Percentiles rank a stretch among this genome's conserved stretches.
phyloP scores from a whole-genome alignment of 2,797 vertebrate species.

The Thripadectes ignobilis region DNA sequence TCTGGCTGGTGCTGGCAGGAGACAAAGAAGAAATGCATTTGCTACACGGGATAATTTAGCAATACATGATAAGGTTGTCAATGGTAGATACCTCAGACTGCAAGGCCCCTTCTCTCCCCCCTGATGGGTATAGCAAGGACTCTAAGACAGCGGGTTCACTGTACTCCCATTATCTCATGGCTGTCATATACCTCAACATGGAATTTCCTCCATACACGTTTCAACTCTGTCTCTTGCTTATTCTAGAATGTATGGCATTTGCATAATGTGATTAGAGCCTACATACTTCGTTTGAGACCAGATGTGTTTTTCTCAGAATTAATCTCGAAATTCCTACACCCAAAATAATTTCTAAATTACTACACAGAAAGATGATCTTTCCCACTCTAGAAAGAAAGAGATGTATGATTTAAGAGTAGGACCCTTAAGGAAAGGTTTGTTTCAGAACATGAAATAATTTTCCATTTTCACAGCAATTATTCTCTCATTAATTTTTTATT shows the following conservation, averaged over 20 bases:
- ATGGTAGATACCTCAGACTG: neutral
- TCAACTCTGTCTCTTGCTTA: neutral
- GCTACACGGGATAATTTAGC: neutral
- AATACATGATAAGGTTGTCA: neutral
- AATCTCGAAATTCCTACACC: neutral
- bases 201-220: neutral
- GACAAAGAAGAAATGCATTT: neutral
- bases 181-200: neutral
- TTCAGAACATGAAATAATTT: neutral
- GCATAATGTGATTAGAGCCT: neutral
- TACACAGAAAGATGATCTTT: neutral
- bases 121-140: neutral
- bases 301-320: neutral
- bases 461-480: neutral
- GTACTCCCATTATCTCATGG: neutral
- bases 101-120: neutral
- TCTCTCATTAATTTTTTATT: neutral
- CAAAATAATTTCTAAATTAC: neutral
- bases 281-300: neutral
- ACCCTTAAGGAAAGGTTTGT: neutral
- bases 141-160: neutral
- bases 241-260: neutral
- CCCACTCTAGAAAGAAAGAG: neutral
- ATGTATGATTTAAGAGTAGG: neutral
- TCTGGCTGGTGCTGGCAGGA: neutral